phyloP scores from a whole-genome alignment of 2,888 invertebrate genomes.

The Pocota personata region DNA sequence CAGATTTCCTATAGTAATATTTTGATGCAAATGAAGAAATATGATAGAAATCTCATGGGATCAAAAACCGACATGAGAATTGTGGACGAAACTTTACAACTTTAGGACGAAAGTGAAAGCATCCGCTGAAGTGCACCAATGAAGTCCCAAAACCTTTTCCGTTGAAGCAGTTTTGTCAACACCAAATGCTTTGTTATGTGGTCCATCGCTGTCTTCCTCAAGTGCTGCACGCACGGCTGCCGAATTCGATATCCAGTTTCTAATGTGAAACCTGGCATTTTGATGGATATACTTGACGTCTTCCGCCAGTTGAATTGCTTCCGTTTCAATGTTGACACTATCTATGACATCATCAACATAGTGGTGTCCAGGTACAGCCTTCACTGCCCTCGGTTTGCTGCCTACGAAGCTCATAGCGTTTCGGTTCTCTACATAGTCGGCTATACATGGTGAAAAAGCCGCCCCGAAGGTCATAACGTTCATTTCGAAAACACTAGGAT shows the following conservation, averaged over 20 bases:
- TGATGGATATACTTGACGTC: no score
- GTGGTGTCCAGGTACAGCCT: no score
- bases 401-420: no score
- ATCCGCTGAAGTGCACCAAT: constrained; percentile 23
- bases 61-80: no score
- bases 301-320: neutral
- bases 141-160: constrained; percentile 34
- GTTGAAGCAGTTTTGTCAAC: neutral
- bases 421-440: no score
- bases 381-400: no score
- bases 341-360: no score
- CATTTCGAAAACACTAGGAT: constrained; percentile 73
- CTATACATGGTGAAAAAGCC: no score
- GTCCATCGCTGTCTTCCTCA: neutral
- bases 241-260: constrained; percentile 9
- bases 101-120: constrained; percentile 11
- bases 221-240: no score
- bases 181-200: neutral
- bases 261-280: constrained; percentile 20
- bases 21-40: constrained; percentile 66
- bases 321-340: no score
- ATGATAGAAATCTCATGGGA: constrained; percentile 11
- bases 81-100: no score
- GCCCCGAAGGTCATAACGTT: constrained; percentile 51
- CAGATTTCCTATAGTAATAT: constrained; percentile 70